Evolutionary conservation across 1,140 invertebrate genomes (phyloP).

Genomic region (Drosophila lini): DNA sequence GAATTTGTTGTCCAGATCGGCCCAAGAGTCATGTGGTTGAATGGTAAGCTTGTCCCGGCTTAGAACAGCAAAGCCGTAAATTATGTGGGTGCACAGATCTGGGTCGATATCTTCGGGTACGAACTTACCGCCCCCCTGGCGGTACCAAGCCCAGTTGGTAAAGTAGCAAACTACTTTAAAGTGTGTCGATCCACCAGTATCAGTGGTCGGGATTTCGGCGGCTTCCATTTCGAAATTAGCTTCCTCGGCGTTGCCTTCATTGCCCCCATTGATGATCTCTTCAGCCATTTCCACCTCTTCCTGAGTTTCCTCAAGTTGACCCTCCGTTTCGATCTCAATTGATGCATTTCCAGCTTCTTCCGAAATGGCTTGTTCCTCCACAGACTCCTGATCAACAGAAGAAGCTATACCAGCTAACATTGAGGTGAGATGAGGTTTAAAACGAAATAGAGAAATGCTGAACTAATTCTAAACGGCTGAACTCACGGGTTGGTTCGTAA

Average conservation of each 20-base stretch:
- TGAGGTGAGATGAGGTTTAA: not conserved
- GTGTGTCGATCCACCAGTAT: conserved; percentile 59
- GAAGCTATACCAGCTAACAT: conserved; percentile 58
- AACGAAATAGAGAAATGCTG: not conserved
- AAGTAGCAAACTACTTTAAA: conserved; percentile 95
- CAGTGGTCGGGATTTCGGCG: conserved; percentile 10
- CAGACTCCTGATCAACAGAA: conserved; percentile 39
- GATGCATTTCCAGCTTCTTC: conserved; percentile 39
- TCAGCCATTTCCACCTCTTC: conserved; percentile 19
- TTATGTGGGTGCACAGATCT: conserved; percentile 94
- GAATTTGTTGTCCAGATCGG: conserved; percentile 94
- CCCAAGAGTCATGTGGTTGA: conserved; percentile 94
- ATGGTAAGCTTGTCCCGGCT: conserved; percentile 91
- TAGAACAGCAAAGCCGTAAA: conserved; percentile 96
- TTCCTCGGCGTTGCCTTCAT: conserved; percentile 55
- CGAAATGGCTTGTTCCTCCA: conserved; percentile 51
- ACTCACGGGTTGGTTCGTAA: conserved; percentile 69
- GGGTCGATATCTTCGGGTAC: conserved; percentile 92
- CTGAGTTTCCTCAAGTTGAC: conserved; percentile 17
- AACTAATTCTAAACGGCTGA: not conserved
- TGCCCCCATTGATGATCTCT: conserved; percentile 16
- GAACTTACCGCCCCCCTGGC: conserved; percentile 92
- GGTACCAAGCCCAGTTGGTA: conserved; percentile 97
- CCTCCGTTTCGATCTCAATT: conserved; percentile 38
- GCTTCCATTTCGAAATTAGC: conserved; percentile 42